phyloP scores from a whole-genome alignment of 2,797 vertebrate genomes.

The Zonotrichia albicollis region DNA sequence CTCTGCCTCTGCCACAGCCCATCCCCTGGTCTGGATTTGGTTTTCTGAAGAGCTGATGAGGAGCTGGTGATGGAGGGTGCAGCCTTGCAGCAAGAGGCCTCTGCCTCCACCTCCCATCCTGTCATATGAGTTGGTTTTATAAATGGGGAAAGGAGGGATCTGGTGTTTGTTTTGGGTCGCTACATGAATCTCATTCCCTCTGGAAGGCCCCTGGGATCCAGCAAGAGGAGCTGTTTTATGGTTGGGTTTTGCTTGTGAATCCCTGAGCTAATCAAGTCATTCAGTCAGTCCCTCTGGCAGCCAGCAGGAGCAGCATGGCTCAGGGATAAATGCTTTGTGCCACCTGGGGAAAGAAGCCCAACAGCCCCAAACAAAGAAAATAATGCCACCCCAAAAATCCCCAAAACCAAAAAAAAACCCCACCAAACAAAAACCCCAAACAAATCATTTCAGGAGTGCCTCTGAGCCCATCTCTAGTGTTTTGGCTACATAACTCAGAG shows the following conservation, averaged over 20 bases:
- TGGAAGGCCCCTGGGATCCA: neutral
- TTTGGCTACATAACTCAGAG: neutral
- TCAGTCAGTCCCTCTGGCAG: neutral
- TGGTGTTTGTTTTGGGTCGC: neutral
- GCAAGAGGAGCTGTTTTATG: neutral
- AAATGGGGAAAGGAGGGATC: neutral
- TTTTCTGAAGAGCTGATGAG: neutral
- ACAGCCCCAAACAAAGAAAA: neutral
- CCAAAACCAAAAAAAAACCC: accelerated
- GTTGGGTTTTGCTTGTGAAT: neutral
- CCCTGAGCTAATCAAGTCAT: constrained; percentile 1
- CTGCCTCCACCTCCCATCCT: neutral
- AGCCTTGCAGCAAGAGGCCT: neutral
- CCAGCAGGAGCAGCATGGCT: neutral
- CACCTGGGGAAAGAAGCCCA: neutral
- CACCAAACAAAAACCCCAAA: neutral
- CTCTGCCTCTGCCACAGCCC: neutral
- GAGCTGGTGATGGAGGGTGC: accelerated
- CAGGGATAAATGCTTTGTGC: neutral
- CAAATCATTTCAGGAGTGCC: neutral
- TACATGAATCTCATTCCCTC: neutral
- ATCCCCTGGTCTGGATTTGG: accelerated
- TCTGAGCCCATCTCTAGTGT: neutral
- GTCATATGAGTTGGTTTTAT: neutral
- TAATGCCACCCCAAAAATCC: neutral